Evolutionary conservation across 2,888 invertebrate species (phyloP), one percentile per base, ranked within the genome.

Genomic region (Trimorus sp.): DNA sequence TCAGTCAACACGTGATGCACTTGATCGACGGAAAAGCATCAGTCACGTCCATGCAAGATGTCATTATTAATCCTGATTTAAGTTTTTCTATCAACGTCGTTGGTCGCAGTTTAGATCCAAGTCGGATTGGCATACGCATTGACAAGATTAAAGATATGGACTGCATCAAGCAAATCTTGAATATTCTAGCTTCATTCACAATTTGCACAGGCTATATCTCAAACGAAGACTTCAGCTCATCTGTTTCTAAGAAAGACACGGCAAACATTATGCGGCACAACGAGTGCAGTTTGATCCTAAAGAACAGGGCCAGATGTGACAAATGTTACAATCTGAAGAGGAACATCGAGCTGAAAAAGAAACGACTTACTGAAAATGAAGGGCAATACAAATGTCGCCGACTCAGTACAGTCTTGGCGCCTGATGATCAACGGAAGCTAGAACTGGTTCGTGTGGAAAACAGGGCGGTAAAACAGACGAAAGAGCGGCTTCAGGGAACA

Each of bases 251-350:
- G 4, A 53, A 2, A 38, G 14, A 38, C 14, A 40, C 1, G n/a
- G 2, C 58, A 4, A 58, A 58, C 37, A 5, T 3, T 6, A n/a
- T 58, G 9, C n/a, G 58, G 8, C 58, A 58, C 14, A 38, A 38
- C 4, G 6, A 58, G 9, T 58, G 58, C 14, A 7, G 1, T 38
- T 58, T 58, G 14, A 15, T 58, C 3, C 8, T 58, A 2, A 7
- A n/a, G n/a, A 58, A n/a, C 6, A 58, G 38, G 14, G 0, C 6
- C 7, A 58, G 14, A 9, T 58, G 40, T 7, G 58, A 58, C 4
- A 58, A 58, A 58, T 58, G 58, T 58, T 58, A 8, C 11, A 14
- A n/a, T 14, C 14, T 58, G 3, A n/a, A 58, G 15, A 58, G 38
- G 37, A 58, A 38, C 37, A 14, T 15, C 4, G 14, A 58, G 14